Evolutionary conservation across 1,140 invertebrate genomes (phyloP).

Genomic region (Drosophila nasuta): DNA sequence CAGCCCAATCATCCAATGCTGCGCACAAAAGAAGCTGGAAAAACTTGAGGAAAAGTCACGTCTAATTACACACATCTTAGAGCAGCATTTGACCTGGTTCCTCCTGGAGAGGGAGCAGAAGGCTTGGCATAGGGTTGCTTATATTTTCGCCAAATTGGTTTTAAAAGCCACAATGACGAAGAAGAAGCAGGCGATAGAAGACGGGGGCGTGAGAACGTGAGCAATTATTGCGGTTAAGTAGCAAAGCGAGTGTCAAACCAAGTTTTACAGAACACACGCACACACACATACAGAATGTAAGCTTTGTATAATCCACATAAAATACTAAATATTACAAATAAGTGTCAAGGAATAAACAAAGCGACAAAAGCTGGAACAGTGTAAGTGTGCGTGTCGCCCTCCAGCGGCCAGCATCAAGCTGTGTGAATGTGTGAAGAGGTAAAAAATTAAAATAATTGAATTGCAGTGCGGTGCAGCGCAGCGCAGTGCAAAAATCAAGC

Average conservation of each 20-base stretch:
- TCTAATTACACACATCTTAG: slow-evolving; percentile 80
- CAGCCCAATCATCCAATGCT: neutral
- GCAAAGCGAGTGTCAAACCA: slow-evolving; percentile 31
- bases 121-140: slow-evolving; percentile 32
- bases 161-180: slow-evolving; percentile 73
- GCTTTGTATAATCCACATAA: slow-evolving; percentile 51
- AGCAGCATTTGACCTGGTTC: slow-evolving; percentile 76
- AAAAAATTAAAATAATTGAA: slow-evolving; percentile 53
- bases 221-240: slow-evolving; percentile 73
- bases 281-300: slow-evolving; percentile 22
- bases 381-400: slow-evolving; percentile 19
- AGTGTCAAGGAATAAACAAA: slow-evolving; percentile 65
- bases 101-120: neutral
- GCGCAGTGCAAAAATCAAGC: slow-evolving; percentile 44
- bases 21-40: slow-evolving; percentile 44
- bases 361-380: slow-evolving; percentile 24
- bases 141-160: slow-evolving; percentile 71
- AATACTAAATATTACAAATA: slow-evolving; percentile 70
- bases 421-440: slow-evolving; percentile 21
- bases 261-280: neutral
- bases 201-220: slow-evolving; percentile 68
- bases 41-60: slow-evolving; percentile 80
- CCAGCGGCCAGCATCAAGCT: slow-evolving; percentile 11
- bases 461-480: slow-evolving; percentile 12
- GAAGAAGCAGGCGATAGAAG: slow-evolving; percentile 2